A percentile compares a stretch with the other conserved stretches of the same genome.
phyloP scores from a whole-genome alignment of 1,140 invertebrate genomes.

The Mya arenaria region DNA sequence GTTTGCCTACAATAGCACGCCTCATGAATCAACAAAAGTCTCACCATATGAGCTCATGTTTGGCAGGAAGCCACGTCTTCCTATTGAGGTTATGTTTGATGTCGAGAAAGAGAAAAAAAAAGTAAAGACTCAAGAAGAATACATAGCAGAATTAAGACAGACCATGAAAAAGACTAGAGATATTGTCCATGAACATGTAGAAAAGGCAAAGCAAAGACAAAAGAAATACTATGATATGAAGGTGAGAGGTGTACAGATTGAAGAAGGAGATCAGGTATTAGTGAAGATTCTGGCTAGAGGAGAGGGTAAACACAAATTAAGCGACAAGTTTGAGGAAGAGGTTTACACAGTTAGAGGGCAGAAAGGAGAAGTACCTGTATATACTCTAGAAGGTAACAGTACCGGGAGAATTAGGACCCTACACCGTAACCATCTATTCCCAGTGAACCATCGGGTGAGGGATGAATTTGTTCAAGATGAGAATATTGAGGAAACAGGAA shows the following conservation, averaged over 20 bases:
- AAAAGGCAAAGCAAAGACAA: not conserved
- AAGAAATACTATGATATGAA: conserved; percentile 11
- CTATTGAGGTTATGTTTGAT: conserved; percentile 16
- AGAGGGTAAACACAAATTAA: not conserved
- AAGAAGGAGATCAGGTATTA: not conserved
- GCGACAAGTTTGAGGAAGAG: not conserved
- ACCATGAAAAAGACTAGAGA: not conserved
- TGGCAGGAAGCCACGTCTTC: conserved; percentile 14
- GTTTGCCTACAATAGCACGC: conserved; percentile 22
- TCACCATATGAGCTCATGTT: conserved; percentile 41
- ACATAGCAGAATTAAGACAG: not conserved
- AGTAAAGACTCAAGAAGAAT: not conserved
- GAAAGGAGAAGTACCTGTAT: conserved; percentile 12
- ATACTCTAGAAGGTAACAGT: conserved; percentile 3
- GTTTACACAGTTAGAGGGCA: not conserved
- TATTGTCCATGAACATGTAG: conserved; percentile 5
- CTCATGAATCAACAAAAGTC: conserved; percentile 12
- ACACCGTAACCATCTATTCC: not conserved
- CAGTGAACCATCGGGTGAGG: too few relatives aligned
- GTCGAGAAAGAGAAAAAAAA: not conserved
- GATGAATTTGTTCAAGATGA: too few relatives aligned
- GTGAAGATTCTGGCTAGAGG: not conserved
- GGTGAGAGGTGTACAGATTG: not conserved
- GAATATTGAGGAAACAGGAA: too few relatives aligned
- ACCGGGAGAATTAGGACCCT: too few relatives aligned